phyloP scores from a whole-genome alignment of 2,113 vertebrate species.

The cattle (Bos taurus) region ARS-UCD2.0 NC_037354.1:18013501-18014000 shows the following conservation, averaged over 20 bases:
- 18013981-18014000: neutral
- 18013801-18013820: neutral
- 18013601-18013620: neutral
- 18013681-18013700: neutral
- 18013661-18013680: neutral
- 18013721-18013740: neutral
- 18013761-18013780: neutral
- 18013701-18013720: neutral
- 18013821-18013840: neutral
- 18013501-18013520: neutral
- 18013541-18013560: neutral
- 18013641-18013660: neutral
- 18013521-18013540: neutral
- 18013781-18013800: neutral
- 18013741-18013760: neutral
- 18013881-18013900: neutral
- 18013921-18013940: neutral
- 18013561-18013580: neutral
- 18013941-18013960: neutral
- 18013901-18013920: fast-evolving
- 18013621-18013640: neutral
- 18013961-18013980: neutral
- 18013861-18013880: neutral
- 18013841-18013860: neutral
- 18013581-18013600: neutral